Conservation (phyloP, 2,888 invertebrate species). For the Galeopsomyia nigrocyanea region DNA sequence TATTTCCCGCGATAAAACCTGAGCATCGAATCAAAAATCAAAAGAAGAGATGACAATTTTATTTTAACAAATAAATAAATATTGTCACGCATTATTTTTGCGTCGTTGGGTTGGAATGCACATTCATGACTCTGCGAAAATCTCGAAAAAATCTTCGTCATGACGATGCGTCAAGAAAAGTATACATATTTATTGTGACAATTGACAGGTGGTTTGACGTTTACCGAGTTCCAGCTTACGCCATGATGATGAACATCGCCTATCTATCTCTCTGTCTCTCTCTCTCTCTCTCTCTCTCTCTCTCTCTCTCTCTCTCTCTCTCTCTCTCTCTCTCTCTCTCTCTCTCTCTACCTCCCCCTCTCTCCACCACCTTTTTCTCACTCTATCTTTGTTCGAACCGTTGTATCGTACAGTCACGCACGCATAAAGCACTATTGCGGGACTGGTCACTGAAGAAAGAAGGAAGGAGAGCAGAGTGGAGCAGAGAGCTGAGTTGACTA, state of each 20-base stretch:
- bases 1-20: too few relatives aligned
- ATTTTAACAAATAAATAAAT: too few relatives aligned
- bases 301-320: not conserved
- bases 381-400: too few relatives aligned
- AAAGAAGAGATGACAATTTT: too few relatives aligned
- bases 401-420: too few relatives aligned
- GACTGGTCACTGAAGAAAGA: conserved; percentile 18
- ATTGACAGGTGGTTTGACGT: conserved; percentile 59
- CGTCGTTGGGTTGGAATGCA: too few relatives aligned
- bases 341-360: conserved; percentile 43
- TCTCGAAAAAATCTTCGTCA: too few relatives aligned
- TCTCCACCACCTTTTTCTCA: conserved; percentile 49
- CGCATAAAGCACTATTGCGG: conserved; percentile 50
- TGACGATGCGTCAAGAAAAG: too few relatives aligned
- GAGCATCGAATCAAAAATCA: too few relatives aligned
- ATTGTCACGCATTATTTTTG: too few relatives aligned
- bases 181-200: not conserved
- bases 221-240: conserved; percentile 51
- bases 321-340: too few relatives aligned
- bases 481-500: not conserved
- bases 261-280: not conserved
- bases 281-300: not conserved
- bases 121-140: too few relatives aligned
- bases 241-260: conserved; percentile 44
- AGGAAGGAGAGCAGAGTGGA: not conserved